Percentiles rank a stretch among this genome's conserved stretches.
Evolutionary conservation across 2,888 invertebrate species (phyloP).

Genomic region (Agrotis ipsilon): DNA sequence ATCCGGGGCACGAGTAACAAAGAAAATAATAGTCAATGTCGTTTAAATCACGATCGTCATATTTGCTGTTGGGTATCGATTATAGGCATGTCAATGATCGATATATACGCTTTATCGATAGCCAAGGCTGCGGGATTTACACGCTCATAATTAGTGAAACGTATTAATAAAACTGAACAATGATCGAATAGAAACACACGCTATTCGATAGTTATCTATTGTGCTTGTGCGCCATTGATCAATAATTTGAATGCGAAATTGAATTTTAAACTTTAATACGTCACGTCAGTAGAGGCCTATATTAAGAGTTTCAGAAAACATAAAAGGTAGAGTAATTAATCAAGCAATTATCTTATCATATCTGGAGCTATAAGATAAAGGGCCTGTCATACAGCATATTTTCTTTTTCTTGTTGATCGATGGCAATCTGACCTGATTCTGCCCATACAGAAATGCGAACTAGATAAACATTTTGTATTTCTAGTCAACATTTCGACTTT

Average conservation of each 20-base stretch:
- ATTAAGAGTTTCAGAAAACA: no score
- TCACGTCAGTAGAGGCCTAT: no score
- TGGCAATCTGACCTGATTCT: no score
- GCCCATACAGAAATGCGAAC: no score
- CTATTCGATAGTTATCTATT: constrained; percentile 58
- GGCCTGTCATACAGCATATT: no score
- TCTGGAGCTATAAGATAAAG: no score
- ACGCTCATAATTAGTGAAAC: constrained; percentile 69
- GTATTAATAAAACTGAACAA: constrained; percentile 65
- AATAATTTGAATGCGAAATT: constrained; percentile 61
- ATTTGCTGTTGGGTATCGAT: constrained; percentile 78
- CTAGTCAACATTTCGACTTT: no score
- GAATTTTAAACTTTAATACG: constrained; percentile 58
- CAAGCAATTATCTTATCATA: no score
- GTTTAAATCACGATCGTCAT: constrained; percentile 84
- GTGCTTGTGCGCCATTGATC: constrained; percentile 54
- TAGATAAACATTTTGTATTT: no score
- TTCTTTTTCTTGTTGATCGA: no score
- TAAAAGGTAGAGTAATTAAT: no score
- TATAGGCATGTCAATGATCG: constrained; percentile 80
- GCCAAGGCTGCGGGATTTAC: constrained; percentile 75
- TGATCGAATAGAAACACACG: constrained; percentile 47
- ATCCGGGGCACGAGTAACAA: constrained; percentile 83
- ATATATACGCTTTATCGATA: constrained; percentile 69
- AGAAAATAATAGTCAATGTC: constrained; percentile 86